phyloP scores from a whole-genome alignment of 1,140 invertebrate genomes.

The Calliopsis andreniformis region DNA sequence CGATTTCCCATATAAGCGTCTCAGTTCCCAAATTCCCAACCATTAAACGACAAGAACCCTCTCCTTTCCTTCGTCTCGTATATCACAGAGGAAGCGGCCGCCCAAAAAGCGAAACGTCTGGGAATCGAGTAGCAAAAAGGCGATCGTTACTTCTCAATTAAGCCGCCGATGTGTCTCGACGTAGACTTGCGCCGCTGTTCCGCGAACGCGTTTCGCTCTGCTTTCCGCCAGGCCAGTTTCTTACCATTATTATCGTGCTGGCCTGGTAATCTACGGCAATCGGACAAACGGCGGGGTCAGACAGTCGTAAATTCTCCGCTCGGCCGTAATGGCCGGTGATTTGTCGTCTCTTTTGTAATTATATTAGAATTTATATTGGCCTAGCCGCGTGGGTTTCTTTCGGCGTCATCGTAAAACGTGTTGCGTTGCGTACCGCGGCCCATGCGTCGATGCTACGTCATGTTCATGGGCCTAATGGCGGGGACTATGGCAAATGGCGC shows the following conservation, averaged over 20 bases:
- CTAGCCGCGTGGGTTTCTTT: constrained; percentile 12
- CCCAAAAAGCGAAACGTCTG: constrained; percentile 6
- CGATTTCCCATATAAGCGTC: too few relatives aligned
- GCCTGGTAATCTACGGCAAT: constrained; percentile 6
- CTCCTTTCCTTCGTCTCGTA: too few relatives aligned
- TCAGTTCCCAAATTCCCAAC: too few relatives aligned
- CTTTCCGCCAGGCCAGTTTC: not conserved
- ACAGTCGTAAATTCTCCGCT: constrained; percentile 16
- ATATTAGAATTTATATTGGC: constrained; percentile 44
- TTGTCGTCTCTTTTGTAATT: constrained; percentile 44
- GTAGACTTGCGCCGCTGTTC: not conserved
- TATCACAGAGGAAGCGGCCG: not conserved
- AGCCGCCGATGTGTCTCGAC: not conserved
- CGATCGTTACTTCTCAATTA: constrained; percentile 46
- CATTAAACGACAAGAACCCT: too few relatives aligned
- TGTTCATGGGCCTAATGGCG: not conserved
- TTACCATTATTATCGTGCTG: constrained; percentile 23
- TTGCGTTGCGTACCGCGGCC: not conserved
- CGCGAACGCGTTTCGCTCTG: not conserved
- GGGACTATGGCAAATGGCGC: too few relatives aligned
- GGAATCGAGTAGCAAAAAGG: not conserved
- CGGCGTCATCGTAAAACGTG: constrained; percentile 1
- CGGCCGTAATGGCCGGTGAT: constrained; percentile 31
- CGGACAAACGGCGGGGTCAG: not conserved
- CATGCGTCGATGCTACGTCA: not conserved